Evolutionary conservation across 2,888 invertebrate genomes (phyloP), one percentile per base, ranked within the genome.

Genomic region (Pseudococcus viburni): DNA sequence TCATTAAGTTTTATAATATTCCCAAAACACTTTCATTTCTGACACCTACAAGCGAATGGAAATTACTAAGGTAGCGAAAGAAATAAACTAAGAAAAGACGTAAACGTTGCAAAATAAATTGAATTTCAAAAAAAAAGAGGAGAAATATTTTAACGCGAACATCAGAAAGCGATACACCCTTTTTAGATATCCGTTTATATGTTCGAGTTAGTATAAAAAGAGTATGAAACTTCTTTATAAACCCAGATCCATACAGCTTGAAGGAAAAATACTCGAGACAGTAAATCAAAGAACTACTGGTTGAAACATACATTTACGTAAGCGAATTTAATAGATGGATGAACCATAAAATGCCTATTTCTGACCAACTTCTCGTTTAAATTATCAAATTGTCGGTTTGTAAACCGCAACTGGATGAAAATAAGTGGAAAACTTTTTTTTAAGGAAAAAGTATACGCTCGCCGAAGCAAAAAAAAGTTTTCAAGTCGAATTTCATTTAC

Each of bases 21-120:
- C 64, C 17, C 64, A 64, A 64, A 64, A 19, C 64, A 26, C 22
- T 26, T 68, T 68, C 68, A 68, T 68, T 68, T 68, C 68, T 26
- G 68, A 19, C 26, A 68, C 26, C 68, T 26, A 68, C 19, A 26
- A 68, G 19, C 17, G 5, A 15, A 51, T 51, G 17, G 51, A 51
- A 51, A 51, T 51, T 51, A 15, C 51, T 5, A 17, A 51, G 64
- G 64, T 64, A 22, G 51, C 51, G 51, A 51, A 51, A 51, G 51
- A 51, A 51, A 51, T 51, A 17, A 51, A 51, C 15, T 51, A 17
- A 51, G 17, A 17, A 51, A 51, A 12, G 51, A 51, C 17, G 17
- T 51, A 51, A 51, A 51, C 51, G 51, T 17, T 51, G 51, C 15
- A 17, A 51, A 51, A 51, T 51, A 51, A 51, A 51, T 51, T 51